Percentiles rank a stretch among this genome's conserved stretches.
These are phyloP conservation scores for Drosophila anomalata DNA, from an alignment of 2,888 invertebrate genomes.

Conservation along the genomic window DNA sequence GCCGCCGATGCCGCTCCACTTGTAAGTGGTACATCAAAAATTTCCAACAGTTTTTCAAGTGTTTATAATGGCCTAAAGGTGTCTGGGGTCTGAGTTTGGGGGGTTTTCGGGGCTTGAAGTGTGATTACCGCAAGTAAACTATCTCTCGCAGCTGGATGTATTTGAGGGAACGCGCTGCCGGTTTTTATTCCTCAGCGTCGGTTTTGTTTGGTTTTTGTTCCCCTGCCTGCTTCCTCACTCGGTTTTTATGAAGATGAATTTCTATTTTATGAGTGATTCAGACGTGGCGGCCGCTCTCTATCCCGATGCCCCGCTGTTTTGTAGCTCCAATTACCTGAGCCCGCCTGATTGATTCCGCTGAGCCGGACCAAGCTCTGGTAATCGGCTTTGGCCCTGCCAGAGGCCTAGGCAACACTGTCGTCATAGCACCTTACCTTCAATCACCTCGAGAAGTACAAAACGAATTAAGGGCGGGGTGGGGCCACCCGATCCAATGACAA, in stretches of 20 bases:
- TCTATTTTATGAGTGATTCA: constrained; percentile 72
- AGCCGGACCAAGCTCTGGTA: background rate
- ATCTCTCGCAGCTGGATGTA: constrained; percentile 62
- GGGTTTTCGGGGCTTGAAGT: background rate
- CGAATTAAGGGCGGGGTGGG: background rate
- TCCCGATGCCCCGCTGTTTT: constrained; percentile 13
- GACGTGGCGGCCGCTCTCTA: constrained; percentile 28
- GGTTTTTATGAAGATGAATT: constrained; percentile 75
- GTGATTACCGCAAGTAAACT: constrained; percentile 76
- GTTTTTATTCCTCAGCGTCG: constrained; percentile 28
- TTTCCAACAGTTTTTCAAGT: constrained; percentile 77
- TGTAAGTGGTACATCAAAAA: constrained; percentile 71
- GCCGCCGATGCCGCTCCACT: constrained; percentile 45
- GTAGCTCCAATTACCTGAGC: constrained; percentile 73
- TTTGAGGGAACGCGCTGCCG: constrained; percentile 25
- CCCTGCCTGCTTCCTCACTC: constrained; percentile 11
- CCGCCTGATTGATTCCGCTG: constrained; percentile 37
- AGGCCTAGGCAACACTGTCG: constrained; percentile 9
- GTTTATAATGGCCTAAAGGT: constrained; percentile 56
- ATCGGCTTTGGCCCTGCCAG: constrained; percentile 6
- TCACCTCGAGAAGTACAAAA: constrained; percentile 2
- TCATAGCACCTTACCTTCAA: constrained; percentile 27
- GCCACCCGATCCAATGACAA: constrained; percentile 13
- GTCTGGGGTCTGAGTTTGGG: background rate
- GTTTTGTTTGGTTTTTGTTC: constrained; percentile 17